Evolutionary conservation across 1,140 invertebrate genomes (phyloP).

Genomic region (Drosophila littoralis): DNA sequence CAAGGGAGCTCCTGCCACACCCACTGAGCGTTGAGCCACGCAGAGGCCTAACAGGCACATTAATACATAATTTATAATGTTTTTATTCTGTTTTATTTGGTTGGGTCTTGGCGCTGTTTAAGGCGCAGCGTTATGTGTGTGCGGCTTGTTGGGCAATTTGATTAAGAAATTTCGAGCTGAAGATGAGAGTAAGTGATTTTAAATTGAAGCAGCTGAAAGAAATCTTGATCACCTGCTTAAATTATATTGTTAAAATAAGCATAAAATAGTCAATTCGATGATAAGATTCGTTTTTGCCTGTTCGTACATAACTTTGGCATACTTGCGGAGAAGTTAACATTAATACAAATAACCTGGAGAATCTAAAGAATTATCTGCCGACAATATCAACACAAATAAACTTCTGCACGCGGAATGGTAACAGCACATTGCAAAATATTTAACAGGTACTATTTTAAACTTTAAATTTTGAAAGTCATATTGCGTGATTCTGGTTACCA

Average conservation of each 20-base stretch:
- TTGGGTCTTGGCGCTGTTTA: slow-evolving; percentile 43
- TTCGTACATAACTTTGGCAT: too few relatives aligned
- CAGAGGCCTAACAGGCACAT: slow-evolving; percentile 74
- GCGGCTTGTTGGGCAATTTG: slow-evolving; percentile 28
- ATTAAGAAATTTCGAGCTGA: slow-evolving; percentile 32
- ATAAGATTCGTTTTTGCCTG: too few relatives aligned
- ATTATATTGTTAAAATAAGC: background rate
- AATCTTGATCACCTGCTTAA: background rate
- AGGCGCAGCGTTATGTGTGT: slow-evolving; percentile 37
- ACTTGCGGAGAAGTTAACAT: too few relatives aligned
- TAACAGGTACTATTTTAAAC: too few relatives aligned
- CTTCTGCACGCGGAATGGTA: too few relatives aligned
- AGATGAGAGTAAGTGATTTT: slow-evolving; percentile 27
- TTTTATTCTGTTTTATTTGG: slow-evolving; percentile 69
- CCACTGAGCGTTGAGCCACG: slow-evolving; percentile 19
- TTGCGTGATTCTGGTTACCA: background rate
- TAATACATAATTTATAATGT: slow-evolving; percentile 84
- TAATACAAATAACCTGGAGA: too few relatives aligned
- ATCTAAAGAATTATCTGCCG: too few relatives aligned
- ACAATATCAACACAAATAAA: too few relatives aligned
- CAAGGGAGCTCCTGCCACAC: slow-evolving; percentile 34
- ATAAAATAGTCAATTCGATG: background rate
- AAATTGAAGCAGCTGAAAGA: slow-evolving; percentile 9
- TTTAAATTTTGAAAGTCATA: background rate
- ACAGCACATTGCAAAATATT: background rate